phyloP scores from a whole-genome alignment of 1,140 invertebrate species.

The Eurosta solidaginis region DNA sequence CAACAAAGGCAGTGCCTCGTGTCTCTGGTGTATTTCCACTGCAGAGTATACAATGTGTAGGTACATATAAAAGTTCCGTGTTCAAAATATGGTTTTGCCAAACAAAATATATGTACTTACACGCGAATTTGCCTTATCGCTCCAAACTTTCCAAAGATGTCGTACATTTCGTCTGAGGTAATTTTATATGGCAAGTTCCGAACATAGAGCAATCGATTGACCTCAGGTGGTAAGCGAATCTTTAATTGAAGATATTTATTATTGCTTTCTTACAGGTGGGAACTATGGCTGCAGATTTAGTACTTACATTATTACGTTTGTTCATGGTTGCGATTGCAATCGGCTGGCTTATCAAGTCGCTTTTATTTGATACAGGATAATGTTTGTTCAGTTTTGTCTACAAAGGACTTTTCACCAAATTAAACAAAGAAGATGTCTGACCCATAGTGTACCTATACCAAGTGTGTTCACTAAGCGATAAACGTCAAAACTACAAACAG shows the following conservation, averaged over 20 bases:
- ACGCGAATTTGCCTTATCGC: constrained; percentile 98
- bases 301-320: constrained; percentile 57
- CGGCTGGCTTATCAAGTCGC: too few relatives aligned
- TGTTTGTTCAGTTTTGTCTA: neutral
- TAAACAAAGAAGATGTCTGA: neutral
- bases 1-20: constrained; percentile 97
- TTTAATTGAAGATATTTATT: constrained; percentile 57
- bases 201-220: constrained; percentile 96
- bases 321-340: constrained; percentile 41
- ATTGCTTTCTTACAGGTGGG: neutral
- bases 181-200: constrained; percentile 99
- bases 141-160: constrained; percentile 99
- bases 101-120: constrained; percentile 68
- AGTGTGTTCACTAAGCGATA: too few relatives aligned
- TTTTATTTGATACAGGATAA: neutral
- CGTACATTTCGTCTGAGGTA: constrained; percentile 99
- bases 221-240: constrained; percentile 97
- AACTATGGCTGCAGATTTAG: neutral
- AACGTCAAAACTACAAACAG: too few relatives aligned
- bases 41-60: constrained; percentile 32
- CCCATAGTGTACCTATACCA: too few relatives aligned
- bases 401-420: neutral
- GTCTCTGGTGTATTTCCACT: constrained; percentile 98
- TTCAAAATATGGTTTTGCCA: neutral
- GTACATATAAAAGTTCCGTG: neutral